phyloP scores from a whole-genome alignment of 1,140 invertebrate genomes.

The Sipha flava region DNA sequence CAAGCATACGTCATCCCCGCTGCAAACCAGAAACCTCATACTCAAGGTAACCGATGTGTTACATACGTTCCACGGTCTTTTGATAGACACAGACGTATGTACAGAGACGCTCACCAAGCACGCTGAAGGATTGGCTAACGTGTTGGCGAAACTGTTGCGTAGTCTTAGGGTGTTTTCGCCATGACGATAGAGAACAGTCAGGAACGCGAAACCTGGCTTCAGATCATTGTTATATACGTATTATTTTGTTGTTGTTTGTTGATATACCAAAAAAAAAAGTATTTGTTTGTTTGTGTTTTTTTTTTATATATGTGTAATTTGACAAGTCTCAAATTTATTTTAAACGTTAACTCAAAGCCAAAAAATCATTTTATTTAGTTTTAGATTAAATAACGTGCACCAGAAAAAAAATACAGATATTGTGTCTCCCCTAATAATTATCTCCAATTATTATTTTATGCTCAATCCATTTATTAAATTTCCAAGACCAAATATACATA shows the following conservation, averaged over 20 bases:
- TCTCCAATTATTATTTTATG: not conserved
- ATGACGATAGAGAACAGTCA: conserved; percentile 38
- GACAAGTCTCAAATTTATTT: not conserved
- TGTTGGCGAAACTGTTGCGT: conserved; percentile 68
- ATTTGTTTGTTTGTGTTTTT: no score
- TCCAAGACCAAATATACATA: not conserved
- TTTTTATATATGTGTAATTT: no score
- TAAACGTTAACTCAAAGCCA: not conserved
- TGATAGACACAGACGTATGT: conserved; percentile 43
- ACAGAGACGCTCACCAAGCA: conserved; percentile 58
- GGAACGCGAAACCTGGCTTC: not conserved
- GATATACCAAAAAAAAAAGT: no score
- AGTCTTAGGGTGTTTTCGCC: conserved; percentile 73
- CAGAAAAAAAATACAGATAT: no score
- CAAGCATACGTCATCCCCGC: conserved; percentile 61
- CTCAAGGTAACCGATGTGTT: conserved; percentile 54
- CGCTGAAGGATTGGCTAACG: conserved; percentile 69
- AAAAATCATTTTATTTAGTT: conserved; percentile 5
- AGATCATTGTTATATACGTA: not conserved
- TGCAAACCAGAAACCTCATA: conserved; percentile 69
- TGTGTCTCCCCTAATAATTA: no score
- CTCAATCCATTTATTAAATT: not conserved
- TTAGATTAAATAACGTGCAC: no score
- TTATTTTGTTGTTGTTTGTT: not conserved
- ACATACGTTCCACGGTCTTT: conserved; percentile 33